Evolutionary conservation across 2,888 invertebrate genomes (phyloP).

Genomic region (Escarpia spicata): DNA sequence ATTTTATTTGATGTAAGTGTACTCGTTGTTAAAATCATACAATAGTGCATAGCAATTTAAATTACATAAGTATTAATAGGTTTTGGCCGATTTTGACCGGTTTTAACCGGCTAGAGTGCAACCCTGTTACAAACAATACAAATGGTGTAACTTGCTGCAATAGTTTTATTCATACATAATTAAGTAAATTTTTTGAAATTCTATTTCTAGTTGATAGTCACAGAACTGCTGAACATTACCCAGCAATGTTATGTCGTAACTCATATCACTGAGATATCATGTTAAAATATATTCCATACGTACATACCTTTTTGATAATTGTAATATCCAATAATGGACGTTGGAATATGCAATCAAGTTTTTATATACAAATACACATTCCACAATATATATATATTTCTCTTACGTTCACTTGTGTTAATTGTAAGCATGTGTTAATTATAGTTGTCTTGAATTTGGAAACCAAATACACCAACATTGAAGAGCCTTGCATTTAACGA

Average conservation of each 20-base stretch:
- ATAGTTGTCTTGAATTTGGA: too few relatives aligned
- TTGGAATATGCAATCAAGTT: not conserved
- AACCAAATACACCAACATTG: too few relatives aligned
- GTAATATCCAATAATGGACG: not conserved
- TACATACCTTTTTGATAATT: not conserved
- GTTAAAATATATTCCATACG: not conserved
- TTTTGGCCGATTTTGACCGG: too few relatives aligned
- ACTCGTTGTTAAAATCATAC: too few relatives aligned
- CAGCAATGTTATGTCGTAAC: not conserved
- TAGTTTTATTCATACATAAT: not conserved
- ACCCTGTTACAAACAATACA: too few relatives aligned
- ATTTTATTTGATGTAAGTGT: too few relatives aligned
- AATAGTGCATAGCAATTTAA: too few relatives aligned
- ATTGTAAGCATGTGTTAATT: too few relatives aligned
- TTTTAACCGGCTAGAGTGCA: too few relatives aligned
- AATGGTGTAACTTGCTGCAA: not conserved
- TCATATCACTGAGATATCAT: not conserved
- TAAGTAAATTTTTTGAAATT: not conserved
- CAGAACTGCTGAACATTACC: not conserved
- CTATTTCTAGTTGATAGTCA: not conserved
- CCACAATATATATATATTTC: not conserved
- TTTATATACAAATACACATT: not conserved
- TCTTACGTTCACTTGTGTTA: not conserved
- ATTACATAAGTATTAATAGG: too few relatives aligned
- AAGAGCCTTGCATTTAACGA: too few relatives aligned